Conservation (phyloP, 2,113 vertebrate species). For the Boulengeromyrus knoepffleri region DNA sequence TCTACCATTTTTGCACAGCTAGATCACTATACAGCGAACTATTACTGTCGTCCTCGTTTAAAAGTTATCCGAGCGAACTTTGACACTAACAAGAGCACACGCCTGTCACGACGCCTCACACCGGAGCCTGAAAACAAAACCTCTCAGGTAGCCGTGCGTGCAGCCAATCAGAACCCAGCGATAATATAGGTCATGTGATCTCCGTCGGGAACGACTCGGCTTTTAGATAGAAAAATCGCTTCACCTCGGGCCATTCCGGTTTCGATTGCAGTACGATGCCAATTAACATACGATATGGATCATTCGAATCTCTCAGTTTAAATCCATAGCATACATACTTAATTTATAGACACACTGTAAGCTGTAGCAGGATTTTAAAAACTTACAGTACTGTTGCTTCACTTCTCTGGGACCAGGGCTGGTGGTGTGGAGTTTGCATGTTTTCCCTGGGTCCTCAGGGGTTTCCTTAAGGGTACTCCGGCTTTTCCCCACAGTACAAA, state of each 20-base stretch:
- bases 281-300: not conserved
- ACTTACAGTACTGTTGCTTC: not conserved
- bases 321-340: not conserved
- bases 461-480: not conserved
- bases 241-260: not conserved
- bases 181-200: not conserved
- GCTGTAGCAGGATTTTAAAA: not conserved
- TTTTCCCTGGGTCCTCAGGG: not conserved
- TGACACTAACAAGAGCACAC: not conserved
- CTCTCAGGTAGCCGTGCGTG: not conserved
- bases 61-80: not conserved
- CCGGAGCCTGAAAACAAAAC: not conserved
- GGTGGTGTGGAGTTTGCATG: not conserved
- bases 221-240: not conserved
- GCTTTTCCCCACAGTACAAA: not conserved
- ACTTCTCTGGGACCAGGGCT: not conserved
- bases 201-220: not conserved
- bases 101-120: not conserved
- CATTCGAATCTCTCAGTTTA: not conserved
- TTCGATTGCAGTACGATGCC: not conserved
- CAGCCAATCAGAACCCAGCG: not conserved
- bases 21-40: not conserved
- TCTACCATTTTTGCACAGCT: constrained; percentile 35
- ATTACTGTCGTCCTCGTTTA: not conserved
- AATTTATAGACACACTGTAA: not conserved